Conservation (phyloP, 2,797 vertebrate species). For the Podarcis lilfordi region DNA sequence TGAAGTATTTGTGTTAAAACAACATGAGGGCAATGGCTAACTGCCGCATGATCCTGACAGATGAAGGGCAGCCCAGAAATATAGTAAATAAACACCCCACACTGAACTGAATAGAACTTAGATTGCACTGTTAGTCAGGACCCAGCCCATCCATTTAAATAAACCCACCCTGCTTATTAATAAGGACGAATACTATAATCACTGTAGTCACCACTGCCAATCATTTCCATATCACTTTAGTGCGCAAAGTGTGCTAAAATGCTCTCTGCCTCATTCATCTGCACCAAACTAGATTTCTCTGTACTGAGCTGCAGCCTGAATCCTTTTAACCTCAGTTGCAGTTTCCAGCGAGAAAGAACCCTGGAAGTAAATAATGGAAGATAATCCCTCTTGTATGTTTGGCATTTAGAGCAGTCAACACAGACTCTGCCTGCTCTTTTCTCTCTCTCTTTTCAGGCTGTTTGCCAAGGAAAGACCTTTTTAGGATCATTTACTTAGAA, state of each 20-base stretch:
- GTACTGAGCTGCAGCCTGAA: neutral
- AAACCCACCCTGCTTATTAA: neutral
- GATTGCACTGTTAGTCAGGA: neutral
- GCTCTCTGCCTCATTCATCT: neutral
- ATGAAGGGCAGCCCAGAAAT: no score
- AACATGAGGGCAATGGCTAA: no score
- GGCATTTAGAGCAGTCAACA: slow-evolving; percentile 27
- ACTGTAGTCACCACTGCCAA: neutral
- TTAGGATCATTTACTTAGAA: slow-evolving; percentile 28
- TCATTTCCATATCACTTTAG: neutral
- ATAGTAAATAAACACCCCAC: no score
- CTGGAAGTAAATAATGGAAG: slow-evolving; percentile 6
- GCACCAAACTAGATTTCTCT: neutral
- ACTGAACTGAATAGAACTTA: no score
- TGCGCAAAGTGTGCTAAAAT: neutral
- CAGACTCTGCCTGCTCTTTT: neutral
- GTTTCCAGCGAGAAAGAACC: slow-evolving; percentile 12
- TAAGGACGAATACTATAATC: neutral
- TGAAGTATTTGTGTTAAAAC: no score
- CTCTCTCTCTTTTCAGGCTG: neutral
- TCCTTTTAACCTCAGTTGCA: slow-evolving; percentile 21
- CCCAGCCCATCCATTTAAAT: neutral
- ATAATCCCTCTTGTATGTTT: slow-evolving; percentile 22
- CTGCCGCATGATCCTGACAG: no score
- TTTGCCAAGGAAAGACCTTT: slow-evolving; percentile 24